Evolutionary conservation across 2,888 invertebrate species (phyloP).

Genomic region (Phortica okadai): DNA sequence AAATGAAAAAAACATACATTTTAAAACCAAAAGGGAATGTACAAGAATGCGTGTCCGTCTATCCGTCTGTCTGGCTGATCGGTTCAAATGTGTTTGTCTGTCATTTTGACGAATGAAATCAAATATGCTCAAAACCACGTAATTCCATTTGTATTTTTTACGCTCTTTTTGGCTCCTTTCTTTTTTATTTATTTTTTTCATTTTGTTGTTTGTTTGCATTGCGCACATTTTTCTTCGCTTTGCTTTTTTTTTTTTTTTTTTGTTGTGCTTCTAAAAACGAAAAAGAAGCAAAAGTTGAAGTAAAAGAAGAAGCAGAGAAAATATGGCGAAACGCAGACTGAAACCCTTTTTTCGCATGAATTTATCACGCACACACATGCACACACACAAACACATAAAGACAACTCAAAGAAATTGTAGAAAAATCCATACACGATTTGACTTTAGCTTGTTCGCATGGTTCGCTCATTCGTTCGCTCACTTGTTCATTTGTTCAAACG

Average conservation of each 20-base stretch:
- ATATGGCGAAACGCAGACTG: too few relatives aligned
- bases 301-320: background rate
- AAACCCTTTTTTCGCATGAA: constrained; percentile 13
- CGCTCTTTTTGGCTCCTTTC: background rate
- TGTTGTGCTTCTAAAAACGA: too few relatives aligned
- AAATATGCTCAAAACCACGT: constrained; percentile 57
- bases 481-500: background rate
- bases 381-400: background rate
- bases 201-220: constrained; percentile 4
- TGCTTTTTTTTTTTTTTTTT: too few relatives aligned
- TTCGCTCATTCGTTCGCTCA: constrained; percentile 21
- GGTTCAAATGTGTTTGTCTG: background rate
- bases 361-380: constrained; percentile 10
- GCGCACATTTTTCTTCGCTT: background rate
- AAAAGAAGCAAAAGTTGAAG: too few relatives aligned
- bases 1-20: background rate
- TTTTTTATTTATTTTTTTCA: background rate
- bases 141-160: constrained; percentile 55
- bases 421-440: constrained; percentile 26
- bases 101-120: constrained; percentile 52
- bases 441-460: background rate
- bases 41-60: background rate
- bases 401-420: constrained; percentile 26
- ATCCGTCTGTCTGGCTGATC: background rate
- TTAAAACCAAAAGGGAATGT: background rate